Conservation (phyloP, 2,113 vertebrate genomes). For the Gopherus evgoodei region DNA sequence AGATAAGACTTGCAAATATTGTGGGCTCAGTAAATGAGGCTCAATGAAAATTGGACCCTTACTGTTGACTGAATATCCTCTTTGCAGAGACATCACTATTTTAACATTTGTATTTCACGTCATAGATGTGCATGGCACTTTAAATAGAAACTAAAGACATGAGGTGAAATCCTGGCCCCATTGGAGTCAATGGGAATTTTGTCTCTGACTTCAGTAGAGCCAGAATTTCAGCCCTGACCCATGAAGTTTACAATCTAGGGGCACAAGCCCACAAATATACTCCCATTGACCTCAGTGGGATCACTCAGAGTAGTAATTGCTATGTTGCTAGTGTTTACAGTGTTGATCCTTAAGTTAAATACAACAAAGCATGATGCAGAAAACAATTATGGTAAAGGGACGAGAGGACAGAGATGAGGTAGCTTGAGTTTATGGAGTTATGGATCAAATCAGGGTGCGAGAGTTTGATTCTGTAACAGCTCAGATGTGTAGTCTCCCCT, state of each 20-base stretch:
- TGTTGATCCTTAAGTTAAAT: not conserved
- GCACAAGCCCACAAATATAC: not conserved
- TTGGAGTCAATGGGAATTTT: constrained; percentile 6
- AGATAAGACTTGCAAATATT: no score
- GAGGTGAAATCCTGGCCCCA: not conserved
- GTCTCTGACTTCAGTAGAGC: not conserved
- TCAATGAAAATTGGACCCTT: no score
- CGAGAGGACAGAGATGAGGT: not conserved
- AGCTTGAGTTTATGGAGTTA: not conserved
- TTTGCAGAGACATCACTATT: no score
- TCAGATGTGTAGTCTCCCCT: not conserved
- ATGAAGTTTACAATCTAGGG: constrained; percentile 4
- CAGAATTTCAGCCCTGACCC: not conserved
- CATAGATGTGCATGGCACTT: not conserved
- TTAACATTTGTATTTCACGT: not conserved
- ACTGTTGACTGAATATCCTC: no score
- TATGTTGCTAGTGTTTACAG: not conserved
- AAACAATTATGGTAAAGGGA: not conserved
- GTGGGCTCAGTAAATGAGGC: no score
- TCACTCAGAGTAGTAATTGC: not conserved
- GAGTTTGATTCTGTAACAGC: not conserved
- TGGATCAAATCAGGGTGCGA: not conserved
- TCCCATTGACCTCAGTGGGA: not conserved
- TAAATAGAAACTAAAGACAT: not conserved
- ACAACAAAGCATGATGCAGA: not conserved